Percentiles rank a stretch among this genome's conserved stretches.
Conservation (phyloP, 2,888 invertebrate species). For the Caradrina clavipalpis region DNA sequence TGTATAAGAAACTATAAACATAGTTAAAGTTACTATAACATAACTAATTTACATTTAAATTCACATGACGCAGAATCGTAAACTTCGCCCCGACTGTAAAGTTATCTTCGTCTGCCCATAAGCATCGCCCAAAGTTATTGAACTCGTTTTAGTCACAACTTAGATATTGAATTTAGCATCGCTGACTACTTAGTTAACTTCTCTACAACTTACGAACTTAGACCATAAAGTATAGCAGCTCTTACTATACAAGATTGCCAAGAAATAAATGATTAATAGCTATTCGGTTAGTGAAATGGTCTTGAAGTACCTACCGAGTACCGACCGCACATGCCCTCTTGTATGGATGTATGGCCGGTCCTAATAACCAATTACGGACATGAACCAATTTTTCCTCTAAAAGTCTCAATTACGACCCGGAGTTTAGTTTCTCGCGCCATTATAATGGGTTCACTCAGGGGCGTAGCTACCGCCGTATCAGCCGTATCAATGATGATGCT, state of each 20-base stretch:
- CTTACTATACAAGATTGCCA: neutral
- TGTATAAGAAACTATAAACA: neutral
- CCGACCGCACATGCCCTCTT: conserved; percentile 32
- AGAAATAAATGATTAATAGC: conserved; percentile 17
- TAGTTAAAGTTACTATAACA: neutral
- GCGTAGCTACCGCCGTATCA: no score
- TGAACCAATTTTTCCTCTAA: conserved; percentile 23
- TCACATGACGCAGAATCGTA: conserved; percentile 17
- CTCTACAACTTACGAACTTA: conserved; percentile 30
- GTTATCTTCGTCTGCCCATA: conserved; percentile 32
- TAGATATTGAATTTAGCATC: conserved; percentile 50
- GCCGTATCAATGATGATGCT: no score
- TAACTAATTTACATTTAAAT: conserved; percentile 30
- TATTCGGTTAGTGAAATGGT: conserved; percentile 19
- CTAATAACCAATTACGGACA: conserved; percentile 27
- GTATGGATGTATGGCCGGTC: conserved; percentile 22
- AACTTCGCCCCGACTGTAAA: conserved; percentile 34
- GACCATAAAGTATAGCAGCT: conserved; percentile 10
- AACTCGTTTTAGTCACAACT: conserved; percentile 54
- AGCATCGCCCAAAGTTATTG: conserved; percentile 42
- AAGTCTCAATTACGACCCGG: conserved; percentile 26
- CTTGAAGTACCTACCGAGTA: conserved; percentile 8
- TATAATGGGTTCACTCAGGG: conserved; percentile 1
- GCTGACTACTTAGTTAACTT: conserved; percentile 18
- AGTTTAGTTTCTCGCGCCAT: conserved; percentile 20